Base-by-base conservation (phyloP, 2,113 vertebrate genomes). In the Callopanchax toddi region DNA sequence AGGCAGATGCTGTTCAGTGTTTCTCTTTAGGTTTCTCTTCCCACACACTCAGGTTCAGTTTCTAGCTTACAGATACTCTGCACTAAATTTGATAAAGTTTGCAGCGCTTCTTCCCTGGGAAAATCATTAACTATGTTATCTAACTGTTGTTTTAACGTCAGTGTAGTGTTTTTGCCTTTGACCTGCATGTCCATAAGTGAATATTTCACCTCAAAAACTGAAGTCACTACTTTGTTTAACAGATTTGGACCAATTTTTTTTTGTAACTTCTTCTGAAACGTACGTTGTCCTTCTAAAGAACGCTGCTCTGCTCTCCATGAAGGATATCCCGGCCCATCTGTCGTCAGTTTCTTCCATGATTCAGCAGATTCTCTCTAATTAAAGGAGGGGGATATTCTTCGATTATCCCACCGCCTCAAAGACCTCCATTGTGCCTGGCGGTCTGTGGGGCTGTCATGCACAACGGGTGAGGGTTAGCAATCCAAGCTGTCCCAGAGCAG, bases 71-170 rank as follows among this genome's bases (percentile, higher is more conserved):
- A 64, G 50, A 42, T 52, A 54, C n/a, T 57, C 5, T 51, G 17
- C 60, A 49, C 46, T 69, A 42, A 48, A 25, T 79, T 75, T 74
- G 67, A 66, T 72, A 76, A 67, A 69, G 67, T 65, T 57, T 17
- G 23, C 50, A 21, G 29, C 36, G 45, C 21, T 44, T 65, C 15
- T 9, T 77, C 59, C 72, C 59, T 23, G 56, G 71, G 79, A 78
- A 82, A 89, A 91, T 89, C 81, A 89, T 89, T 87, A 87, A 89
- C 81, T 40, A 16, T 42, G 54, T 89, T 89, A 78, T 60, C 37
- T 86, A 87, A 89, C 59, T 58, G 20, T 5, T 39, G 29, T 73
- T 74, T 72, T 49, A 77, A n/a, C 71, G 74, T 76, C 44, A 61
- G 69, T 56, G 60, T 48, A n/a, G n/a, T 62, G 55, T 81, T 67